Percentiles rank a stretch among this genome's conserved stretches.
Conservation (phyloP, 2,113 vertebrate genomes). For the Lagenorhynchus albirostris region DNA sequence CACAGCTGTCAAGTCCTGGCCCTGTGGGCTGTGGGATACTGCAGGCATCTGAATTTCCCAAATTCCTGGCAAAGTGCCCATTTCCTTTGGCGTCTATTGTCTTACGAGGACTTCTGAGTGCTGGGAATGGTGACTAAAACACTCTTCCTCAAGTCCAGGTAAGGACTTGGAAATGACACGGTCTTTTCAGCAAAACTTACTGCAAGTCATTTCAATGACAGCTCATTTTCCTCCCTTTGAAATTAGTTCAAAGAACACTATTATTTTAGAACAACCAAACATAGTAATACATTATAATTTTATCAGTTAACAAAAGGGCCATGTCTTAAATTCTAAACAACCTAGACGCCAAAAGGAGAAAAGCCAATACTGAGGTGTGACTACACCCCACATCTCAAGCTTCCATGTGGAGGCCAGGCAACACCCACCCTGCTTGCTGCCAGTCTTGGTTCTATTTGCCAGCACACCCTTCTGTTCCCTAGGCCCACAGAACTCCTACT, state of each 20-base stretch:
- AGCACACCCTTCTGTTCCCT: background rate
- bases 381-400: background rate
- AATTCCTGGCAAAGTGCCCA: background rate
- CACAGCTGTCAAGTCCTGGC: background rate
- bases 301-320: background rate
- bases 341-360: background rate
- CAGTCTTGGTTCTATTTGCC: too few species aligned
- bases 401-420: background rate
- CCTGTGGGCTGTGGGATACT: background rate
- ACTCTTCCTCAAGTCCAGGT: background rate
- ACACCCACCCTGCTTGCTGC: background rate
- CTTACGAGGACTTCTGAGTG: background rate
- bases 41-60: background rate
- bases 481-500: background rate
- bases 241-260: background rate
- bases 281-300: background rate
- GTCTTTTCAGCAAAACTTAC: background rate
- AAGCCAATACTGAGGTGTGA: background rate
- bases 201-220: background rate
- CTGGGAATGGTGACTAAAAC: background rate
- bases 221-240: background rate
- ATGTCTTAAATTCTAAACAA: background rate
- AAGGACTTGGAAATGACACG: background rate
- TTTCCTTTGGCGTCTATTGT: background rate
- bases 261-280: background rate